Base-by-base conservation (phyloP, 64 coral and sea anemone genomes). In the Pachyseris speciosa region DNA sequence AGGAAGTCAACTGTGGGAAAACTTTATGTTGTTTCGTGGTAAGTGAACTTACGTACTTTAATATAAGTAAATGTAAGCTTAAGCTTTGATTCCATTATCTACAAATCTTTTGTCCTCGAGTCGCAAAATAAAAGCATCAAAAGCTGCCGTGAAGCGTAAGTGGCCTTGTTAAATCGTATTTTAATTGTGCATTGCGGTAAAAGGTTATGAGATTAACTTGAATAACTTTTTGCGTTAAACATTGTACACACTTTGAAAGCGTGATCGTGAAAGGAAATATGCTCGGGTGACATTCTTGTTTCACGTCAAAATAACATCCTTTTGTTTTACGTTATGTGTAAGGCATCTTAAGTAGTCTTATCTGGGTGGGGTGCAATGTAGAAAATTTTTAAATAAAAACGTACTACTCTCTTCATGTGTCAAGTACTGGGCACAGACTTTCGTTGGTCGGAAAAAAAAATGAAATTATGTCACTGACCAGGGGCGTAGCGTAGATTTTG, bases 21-120 rank as follows among this genome's bases (percentile, higher is more conserved):
- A 55, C 89, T 99, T 11, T 99, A 88, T 67, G 97, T 92, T 16
- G 94, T 99, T n/a, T 37, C 94, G 97, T 87, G 97, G 97, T 99
- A 72, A 93, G 74, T 65, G 15, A 30, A 75, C 10, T n/a, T 63
- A 9, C 24, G 26, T 39, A 13, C 0, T 32, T 3, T 13, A 32
- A 37, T 37, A 29, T 65, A 34, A 39, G 20, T 64, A 76, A 10
- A 32, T 24, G 64, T 30, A 37, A 22, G 52, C 16, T 19, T 58
- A 75, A 41, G 36, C 45, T 40, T 89, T 64, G 58, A 25, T 37
- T 31, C 15, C 32, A 11, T 88, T 53, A 39, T 64, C 72, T 38
- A 45, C 37, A 61, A 49, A 71, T 71, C 67, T 41, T 71, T 36
- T 38, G 22, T 9, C 5, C 34, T 22, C 67, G 33, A 71, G 16